phyloP scores from a whole-genome alignment of 1,140 invertebrate species.

The Drosophila mojavensis region DNA sequence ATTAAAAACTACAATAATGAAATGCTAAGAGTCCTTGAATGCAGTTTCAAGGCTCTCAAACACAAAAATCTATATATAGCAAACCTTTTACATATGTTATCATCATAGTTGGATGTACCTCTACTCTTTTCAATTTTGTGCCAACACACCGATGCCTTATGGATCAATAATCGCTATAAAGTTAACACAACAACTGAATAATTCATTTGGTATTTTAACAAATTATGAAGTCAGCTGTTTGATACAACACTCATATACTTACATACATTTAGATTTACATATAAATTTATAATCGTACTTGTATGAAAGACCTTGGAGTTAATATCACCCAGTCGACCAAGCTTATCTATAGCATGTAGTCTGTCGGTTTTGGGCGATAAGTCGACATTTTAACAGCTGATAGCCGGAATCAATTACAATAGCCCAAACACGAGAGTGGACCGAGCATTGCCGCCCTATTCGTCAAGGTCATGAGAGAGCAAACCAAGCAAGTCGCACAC shows the following conservation, averaged over 20 bases:
- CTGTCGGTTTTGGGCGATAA: conserved; percentile 25
- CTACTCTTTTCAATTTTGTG: neutral
- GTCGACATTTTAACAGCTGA: conserved; percentile 35
- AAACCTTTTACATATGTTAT: too few species aligned
- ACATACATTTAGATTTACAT: neutral
- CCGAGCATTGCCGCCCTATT: conserved; percentile 23
- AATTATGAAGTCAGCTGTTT: conserved; percentile 26
- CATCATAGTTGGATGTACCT: too few species aligned
- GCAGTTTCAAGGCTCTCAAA: too few species aligned
- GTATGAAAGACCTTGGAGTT: conserved; percentile 38
- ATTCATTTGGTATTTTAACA: neutral
- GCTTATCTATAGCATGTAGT: conserved; percentile 33
- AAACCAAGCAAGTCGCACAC: conserved; percentile 15
- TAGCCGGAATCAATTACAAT: conserved; percentile 28
- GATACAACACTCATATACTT: neutral
- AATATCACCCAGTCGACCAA: conserved; percentile 26
- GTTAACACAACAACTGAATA: neutral
- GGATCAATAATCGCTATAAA: neutral
- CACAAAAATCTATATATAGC: too few species aligned
- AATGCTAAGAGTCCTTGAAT: too few species aligned
- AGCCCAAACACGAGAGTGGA: conserved; percentile 13
- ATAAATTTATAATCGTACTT: neutral
- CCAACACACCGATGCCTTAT: neutral
- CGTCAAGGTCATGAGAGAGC: conserved; percentile 34
- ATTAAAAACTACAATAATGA: too few species aligned